phyloP scores from a whole-genome alignment of 2,113 vertebrate species.

The Plecotus auritus region DNA sequence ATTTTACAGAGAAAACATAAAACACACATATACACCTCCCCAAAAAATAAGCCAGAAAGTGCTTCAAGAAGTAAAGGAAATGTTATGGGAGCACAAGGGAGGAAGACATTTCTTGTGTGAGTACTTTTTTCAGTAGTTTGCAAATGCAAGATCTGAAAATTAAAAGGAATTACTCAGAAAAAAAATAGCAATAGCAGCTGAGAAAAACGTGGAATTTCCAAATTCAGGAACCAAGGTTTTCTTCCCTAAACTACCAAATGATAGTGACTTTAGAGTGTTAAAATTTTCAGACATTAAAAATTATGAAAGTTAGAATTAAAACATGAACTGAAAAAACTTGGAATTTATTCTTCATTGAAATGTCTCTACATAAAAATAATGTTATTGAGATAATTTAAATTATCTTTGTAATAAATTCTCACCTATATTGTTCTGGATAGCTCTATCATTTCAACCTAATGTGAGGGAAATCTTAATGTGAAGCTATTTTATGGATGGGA shows the following conservation, averaged over 20 bases:
- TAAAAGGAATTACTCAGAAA: neutral
- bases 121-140: neutral
- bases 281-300: neutral
- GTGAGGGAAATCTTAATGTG: neutral
- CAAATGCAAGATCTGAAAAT: neutral
- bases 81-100: neutral
- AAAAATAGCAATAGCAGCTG: neutral
- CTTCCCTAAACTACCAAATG: neutral
- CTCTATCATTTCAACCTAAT: neutral
- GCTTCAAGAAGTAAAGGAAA: neutral
- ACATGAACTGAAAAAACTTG: neutral
- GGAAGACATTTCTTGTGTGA: neutral
- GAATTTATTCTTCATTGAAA: slow-evolving; percentile 16
- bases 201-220: slow-evolving; percentile 2
- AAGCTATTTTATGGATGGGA: neutral
- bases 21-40: neutral
- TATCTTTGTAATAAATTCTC: neutral
- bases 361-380: neutral
- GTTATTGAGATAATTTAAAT: neutral
- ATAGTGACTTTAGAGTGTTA: neutral
- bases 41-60: neutral
- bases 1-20: neutral
- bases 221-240: neutral
- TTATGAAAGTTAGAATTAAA: slow-evolving; percentile 1
- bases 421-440: neutral